Percentiles rank a stretch among this genome's conserved stretches.
Evolutionary conservation across 2,797 vertebrate genomes (phyloP).

Genomic region (Clarias pachynema): DNA sequence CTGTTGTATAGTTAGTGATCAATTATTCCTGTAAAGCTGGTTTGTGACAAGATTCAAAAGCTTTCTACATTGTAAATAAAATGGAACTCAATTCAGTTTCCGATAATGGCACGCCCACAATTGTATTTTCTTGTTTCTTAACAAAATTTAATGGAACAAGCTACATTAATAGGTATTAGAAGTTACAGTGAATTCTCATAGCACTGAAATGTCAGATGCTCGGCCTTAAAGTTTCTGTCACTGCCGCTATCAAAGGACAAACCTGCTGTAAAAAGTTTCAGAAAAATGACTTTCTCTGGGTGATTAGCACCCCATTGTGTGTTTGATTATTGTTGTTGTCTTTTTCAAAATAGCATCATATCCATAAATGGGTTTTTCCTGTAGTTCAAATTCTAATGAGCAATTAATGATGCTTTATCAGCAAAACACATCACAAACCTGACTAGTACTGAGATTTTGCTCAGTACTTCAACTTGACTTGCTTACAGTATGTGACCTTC

Average conservation of each 20-base stretch:
- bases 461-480: not conserved
- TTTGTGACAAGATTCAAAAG: not conserved
- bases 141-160: not conserved
- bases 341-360: not conserved
- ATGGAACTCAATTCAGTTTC: not conserved
- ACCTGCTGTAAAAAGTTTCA: not conserved
- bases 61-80: not conserved
- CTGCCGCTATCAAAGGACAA: not conserved
- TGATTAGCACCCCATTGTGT: not conserved
- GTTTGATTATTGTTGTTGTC: not conserved
- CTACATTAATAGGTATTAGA: not conserved
- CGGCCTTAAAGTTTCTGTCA: not conserved
- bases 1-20: too few species aligned
- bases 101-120: not conserved
- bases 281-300: not conserved
- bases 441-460: not conserved
- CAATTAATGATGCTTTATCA: not conserved
- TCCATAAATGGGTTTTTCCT: slow-evolving; percentile 7
- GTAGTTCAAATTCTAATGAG: not conserved
- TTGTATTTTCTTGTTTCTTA: not conserved
- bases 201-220: not conserved
- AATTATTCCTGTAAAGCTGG: not conserved
- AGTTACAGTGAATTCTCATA: not conserved
- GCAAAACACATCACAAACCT: not conserved
- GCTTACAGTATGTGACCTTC: not conserved